These are phyloP conservation scores for Cynaeus angustus DNA, from an alignment of 2,888 invertebrate genomes.

Conservation along the genomic window DNA sequence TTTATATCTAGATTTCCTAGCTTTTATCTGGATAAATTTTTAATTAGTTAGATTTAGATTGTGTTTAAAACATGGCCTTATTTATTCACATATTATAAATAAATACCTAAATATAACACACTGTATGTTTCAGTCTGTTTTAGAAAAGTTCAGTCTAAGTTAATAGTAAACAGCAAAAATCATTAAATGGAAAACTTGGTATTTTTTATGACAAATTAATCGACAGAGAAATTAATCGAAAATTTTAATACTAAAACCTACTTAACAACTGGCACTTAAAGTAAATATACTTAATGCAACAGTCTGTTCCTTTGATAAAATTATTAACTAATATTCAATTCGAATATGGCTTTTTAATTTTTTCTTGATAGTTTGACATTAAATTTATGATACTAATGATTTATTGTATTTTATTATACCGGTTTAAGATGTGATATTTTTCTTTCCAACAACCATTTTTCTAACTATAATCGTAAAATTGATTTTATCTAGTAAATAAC, in stretches of 20 bases:
- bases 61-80: too few species aligned
- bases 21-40: too few species aligned
- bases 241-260: background rate
- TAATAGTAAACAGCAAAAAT: too few species aligned
- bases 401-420: background rate
- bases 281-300: conserved; percentile 20
- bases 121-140: background rate
- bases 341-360: conserved; percentile 14
- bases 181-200: background rate
- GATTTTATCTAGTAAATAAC: conserved; percentile 6
- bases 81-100: too few species aligned
- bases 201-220: background rate
- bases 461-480: conserved; percentile 6
- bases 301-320: conserved; percentile 1
- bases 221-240: background rate
- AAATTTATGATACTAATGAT: conserved; percentile 6
- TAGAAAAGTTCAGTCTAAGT: background rate
- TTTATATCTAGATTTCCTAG: too few species aligned
- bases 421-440: background rate
- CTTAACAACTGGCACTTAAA: conserved; percentile 18
- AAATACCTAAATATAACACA: too few species aligned
- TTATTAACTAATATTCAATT: conserved; percentile 13
- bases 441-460: background rate
- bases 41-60: too few species aligned
- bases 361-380: background rate